Conservation (phyloP, 2,797 vertebrate species). For the Microhierax caerulescens region DNA sequence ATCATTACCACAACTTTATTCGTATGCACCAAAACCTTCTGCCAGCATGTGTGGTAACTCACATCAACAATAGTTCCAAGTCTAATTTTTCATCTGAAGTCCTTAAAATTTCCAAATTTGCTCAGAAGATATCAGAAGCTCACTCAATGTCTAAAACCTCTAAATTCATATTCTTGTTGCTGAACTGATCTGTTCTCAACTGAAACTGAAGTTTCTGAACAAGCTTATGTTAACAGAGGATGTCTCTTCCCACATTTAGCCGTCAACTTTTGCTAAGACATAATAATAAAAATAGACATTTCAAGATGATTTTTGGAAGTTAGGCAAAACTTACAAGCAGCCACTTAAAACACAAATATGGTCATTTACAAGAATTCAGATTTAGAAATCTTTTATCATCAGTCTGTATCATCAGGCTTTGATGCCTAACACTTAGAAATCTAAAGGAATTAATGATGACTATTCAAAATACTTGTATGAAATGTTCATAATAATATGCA, state of each 20-base stretch:
- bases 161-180: not conserved
- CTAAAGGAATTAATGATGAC: slow-evolving; percentile 32
- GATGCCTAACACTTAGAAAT: not conserved
- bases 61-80: not conserved
- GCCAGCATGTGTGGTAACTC: not conserved
- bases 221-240: not conserved
- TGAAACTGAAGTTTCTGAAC: not conserved
- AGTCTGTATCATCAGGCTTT: not conserved
- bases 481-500: slow-evolving; percentile 4
- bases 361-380: not conserved
- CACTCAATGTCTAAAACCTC: not conserved
- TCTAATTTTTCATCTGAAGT: not conserved
- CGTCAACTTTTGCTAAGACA: not conserved
- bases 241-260: not conserved
- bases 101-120: not conserved
- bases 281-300: not conserved
- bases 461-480: not conserved
- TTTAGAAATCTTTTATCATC: not conserved
- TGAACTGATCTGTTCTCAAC: not conserved
- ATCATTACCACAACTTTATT: not conserved
- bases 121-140: not conserved
- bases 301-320: not conserved
- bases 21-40: not conserved
- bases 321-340: not conserved
- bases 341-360: not conserved